A percentile compares a stretch with the other conserved stretches of the same genome.
These are phyloP conservation scores for Acanthosepion lycidas DNA, from an alignment of 2,888 invertebrate species.

Conservation along the genomic window DNA sequence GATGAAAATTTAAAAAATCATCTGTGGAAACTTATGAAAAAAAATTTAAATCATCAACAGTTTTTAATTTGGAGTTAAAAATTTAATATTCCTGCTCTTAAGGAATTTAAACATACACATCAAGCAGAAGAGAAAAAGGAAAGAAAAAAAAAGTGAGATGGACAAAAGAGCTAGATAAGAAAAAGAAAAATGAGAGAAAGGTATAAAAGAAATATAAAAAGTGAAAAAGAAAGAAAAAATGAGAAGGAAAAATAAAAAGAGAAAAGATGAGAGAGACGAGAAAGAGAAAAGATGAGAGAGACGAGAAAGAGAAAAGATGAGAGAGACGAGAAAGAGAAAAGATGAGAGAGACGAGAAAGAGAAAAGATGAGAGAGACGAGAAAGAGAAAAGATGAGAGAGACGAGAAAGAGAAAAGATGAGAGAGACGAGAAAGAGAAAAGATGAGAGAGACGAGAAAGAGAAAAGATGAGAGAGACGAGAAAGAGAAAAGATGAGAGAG, in stretches of 20 bases:
- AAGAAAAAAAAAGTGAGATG: background rate
- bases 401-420: too few relatives aligned
- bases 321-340: too few relatives aligned
- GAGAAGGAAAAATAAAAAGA: background rate
- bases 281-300: fast-evolving
- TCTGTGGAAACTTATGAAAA: too few relatives aligned
- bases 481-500: background rate
- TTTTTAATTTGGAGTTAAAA: background rate
- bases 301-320: too few relatives aligned
- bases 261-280: fast-evolving
- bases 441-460: background rate
- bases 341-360: too few relatives aligned
- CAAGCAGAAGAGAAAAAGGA: too few relatives aligned
- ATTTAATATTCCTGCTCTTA: background rate
- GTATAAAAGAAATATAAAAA: background rate
- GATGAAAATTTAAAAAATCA: too few relatives aligned
- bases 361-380: too few relatives aligned
- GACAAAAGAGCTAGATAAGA: too few relatives aligned
- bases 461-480: background rate
- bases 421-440: background rate
- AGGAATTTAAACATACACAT: background rate
- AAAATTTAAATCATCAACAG: background rate
- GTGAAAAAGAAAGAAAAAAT: background rate
- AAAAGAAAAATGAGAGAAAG: background rate
- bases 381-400: too few relatives aligned